Percentiles rank a stretch among this genome's conserved stretches.
phyloP scores from a whole-genome alignment of 2,113 vertebrate genomes.

The Plecturocebus donacophilus region DNA sequence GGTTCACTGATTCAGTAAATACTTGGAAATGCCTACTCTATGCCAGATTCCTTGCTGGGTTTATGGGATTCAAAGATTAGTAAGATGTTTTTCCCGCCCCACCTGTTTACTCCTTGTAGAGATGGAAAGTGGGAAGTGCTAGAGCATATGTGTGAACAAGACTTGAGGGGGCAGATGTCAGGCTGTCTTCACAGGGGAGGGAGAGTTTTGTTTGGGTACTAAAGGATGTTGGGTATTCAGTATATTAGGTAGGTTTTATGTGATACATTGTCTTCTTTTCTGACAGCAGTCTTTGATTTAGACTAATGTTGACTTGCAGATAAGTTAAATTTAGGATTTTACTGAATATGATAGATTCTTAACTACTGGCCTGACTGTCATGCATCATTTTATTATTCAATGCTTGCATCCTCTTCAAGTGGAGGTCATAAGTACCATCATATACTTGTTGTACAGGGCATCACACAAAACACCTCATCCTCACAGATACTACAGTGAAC shows the following conservation, averaged over 20 bases:
- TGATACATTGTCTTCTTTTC: neutral
- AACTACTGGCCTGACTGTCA: neutral
- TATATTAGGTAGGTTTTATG: neutral
- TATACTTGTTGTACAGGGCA: rapidly evolving
- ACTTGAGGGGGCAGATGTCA: neutral
- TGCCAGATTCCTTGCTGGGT: neutral
- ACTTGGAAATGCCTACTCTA: neutral
- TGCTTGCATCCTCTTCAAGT: neutral
- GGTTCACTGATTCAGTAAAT: neutral
- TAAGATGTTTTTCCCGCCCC: neutral
- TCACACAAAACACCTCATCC: neutral
- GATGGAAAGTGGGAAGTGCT: neutral
- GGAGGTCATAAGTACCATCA: neutral
- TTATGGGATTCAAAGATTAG: neutral
- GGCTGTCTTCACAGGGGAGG: neutral
- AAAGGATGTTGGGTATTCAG: neutral
- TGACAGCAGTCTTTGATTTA: neutral
- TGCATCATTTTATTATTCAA: neutral
- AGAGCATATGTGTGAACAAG: neutral
- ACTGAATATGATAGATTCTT: neutral
- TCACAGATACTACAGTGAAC: neutral
- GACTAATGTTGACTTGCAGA: neutral
- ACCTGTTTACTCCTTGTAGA: neutral
- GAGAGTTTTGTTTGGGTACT: neutral
- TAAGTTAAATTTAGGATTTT: neutral